A percentile compares a stretch with the other conserved stretches of the same genome.
Conservation (phyloP, 2,113 vertebrate species). For the Scatophagus argus region DNA sequence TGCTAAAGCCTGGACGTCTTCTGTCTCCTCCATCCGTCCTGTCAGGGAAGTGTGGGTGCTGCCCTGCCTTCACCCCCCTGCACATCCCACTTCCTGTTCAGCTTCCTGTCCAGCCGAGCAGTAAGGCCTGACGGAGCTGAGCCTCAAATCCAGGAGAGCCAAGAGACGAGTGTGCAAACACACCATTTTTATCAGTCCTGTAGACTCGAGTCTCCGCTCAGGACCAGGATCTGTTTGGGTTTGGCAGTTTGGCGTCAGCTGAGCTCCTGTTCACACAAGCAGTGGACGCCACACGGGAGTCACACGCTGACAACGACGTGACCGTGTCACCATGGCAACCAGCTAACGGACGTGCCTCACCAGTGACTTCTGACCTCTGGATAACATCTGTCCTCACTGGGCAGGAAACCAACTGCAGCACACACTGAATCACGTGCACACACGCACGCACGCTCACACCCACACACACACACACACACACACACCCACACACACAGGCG, state of each 20-base stretch:
- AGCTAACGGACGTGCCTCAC: constrained; percentile 40
- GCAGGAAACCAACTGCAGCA: constrained; percentile 57
- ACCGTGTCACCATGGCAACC: constrained; percentile 27
- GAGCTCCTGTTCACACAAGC: too few relatives aligned
- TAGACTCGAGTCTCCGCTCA: too few relatives aligned
- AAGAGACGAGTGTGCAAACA: too few relatives aligned
- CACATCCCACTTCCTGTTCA: constrained; percentile 81
- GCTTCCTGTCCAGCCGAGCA: constrained; percentile 55
- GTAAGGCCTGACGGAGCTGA: background rate
- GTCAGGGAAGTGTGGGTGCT: constrained; percentile 72
- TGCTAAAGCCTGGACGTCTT: too few relatives aligned
- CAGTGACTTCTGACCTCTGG: constrained; percentile 60
- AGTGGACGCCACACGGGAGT: background rate
- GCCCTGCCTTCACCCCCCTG: constrained; percentile 57
- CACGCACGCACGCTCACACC: background rate
- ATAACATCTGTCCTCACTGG: constrained; percentile 26
- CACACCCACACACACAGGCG: background rate
- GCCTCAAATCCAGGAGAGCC: background rate
- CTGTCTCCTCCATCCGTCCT: constrained; percentile 65
- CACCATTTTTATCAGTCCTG: too few relatives aligned
- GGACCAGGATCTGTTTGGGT: too few relatives aligned
- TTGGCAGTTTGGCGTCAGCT: too few relatives aligned
- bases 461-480: background rate
- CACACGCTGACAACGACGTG: background rate
- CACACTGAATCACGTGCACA: background rate